Evolutionary conservation across 1,140 invertebrate genomes (phyloP), one percentile per base, ranked within the genome.

Genomic region (Ips typographus): DNA sequence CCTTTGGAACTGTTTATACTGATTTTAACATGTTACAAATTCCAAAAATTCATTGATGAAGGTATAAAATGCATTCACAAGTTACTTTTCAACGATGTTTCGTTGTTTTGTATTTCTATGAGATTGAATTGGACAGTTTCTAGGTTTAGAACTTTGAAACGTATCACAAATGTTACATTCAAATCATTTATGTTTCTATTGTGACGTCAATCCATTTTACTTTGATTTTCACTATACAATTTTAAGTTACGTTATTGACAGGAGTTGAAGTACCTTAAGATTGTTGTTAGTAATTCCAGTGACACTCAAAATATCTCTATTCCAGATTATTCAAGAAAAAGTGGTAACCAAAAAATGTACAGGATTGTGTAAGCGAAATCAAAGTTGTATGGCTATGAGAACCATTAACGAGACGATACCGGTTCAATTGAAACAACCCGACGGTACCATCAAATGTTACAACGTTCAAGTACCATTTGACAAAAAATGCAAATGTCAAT

Each of bases 341-440:
- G 80, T 83, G 40, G 80, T 81, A 76, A 82, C 83, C 39, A 83
- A 83, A 71, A 77, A 81, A 22, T 84, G 83, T 65, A 79, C 81
- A 8, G 83, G 83, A 8, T 78, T 81, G 41, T 84, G 83, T 74
- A 78, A 79, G 72, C 79, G 77, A 56, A 74, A 71, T 43, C 72
- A 65, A 65, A 68, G 65, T 4, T 77, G 76, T 56, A 40, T 71
- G n/a, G 59, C 73, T 37, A 40, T 49, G 7, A 56, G 41, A 40
- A 71, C 60, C n/a, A 41, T 37, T 7, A 65, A 75, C 42, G 68
- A 44, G 2, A 65, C 70, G 1, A 61, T 74, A 39, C 71, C 71
- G 39, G 74, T 77, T 3, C 55, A 66, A 59, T 58, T 71, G 2
- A 51, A 72, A 64, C 5, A 38, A 41, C 1, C 68, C 58, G 60